Conservation (phyloP, 2,888 invertebrate genomes). For the Euzophera pinguis region DNA sequence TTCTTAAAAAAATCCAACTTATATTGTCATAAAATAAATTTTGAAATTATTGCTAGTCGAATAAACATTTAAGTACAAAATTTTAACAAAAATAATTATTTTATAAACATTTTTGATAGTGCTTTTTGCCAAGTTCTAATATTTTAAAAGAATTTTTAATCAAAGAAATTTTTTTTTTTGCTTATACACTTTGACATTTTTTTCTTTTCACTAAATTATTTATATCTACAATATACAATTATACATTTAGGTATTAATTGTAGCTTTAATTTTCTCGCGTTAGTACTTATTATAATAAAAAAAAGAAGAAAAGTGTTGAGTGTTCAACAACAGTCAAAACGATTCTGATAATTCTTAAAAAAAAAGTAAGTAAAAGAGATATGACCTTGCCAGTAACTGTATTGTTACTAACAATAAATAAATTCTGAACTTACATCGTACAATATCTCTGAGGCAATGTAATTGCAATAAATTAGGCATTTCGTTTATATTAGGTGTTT, state of each 20-base stretch:
- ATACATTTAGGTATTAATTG: neutral
- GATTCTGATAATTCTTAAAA: neutral
- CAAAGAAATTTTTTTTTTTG: neutral
- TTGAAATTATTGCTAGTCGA: constrained; percentile 14
- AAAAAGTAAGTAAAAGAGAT: neutral
- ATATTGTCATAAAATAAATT: neutral
- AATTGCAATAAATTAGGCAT: neutral
- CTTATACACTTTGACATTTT: neutral
- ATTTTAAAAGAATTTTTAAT: neutral
- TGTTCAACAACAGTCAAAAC: neutral
- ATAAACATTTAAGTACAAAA: constrained; percentile 14
- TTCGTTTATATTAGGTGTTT: neutral
- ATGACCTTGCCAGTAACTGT: neutral
- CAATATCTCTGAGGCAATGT: constrained; percentile 2
- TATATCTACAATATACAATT: constrained; percentile 13
- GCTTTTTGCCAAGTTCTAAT: neutral
- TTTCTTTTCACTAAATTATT: constrained; percentile 15
- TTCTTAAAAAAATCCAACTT: constrained; percentile 3
- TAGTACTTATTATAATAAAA: neutral
- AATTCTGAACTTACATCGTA: constrained; percentile 3
- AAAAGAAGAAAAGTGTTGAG: neutral
- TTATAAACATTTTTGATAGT: neutral
- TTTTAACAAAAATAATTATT: neutral
- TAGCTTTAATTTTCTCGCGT: neutral
- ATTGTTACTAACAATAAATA: constrained; percentile 1